Conservation (phyloP, 2,888 invertebrate genomes). For the Crocallis elinguaria region DNA sequence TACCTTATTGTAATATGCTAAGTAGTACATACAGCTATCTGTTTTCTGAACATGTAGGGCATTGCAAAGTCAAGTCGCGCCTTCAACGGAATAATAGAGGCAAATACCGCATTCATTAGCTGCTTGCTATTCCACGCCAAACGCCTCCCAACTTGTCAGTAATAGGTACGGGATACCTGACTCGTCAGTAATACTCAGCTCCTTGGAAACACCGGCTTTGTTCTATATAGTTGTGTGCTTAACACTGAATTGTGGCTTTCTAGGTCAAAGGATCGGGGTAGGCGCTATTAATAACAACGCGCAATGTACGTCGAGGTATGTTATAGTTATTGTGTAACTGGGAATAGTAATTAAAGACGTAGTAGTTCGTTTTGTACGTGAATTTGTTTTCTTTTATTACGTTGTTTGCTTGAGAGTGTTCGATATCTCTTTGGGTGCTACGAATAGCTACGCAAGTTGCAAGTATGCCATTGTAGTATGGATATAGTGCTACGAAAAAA, state of each 20-base stretch:
- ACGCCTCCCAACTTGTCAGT: slow-evolving; percentile 18
- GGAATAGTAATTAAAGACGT: slow-evolving; percentile 12
- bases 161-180: slow-evolving; percentile 17
- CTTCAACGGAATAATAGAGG: slow-evolving; percentile 29
- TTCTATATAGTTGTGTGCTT: slow-evolving; percentile 7
- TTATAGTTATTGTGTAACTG: neutral
- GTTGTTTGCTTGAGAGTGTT: neutral
- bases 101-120: slow-evolving; percentile 36
- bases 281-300: neutral
- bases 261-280: slow-evolving; percentile 20
- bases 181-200: slow-evolving; percentile 7
- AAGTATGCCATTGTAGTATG: neutral
- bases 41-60: slow-evolving; percentile 8
- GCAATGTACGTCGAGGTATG: slow-evolving; percentile 1
- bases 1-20: slow-evolving; percentile 4
- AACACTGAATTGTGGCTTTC: slow-evolving; percentile 21
- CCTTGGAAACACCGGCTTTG: slow-evolving; percentile 10
- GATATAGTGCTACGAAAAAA: neutral
- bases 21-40: slow-evolving; percentile 6
- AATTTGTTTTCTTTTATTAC: neutral
- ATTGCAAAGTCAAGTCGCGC: slow-evolving; percentile 26
- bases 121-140: slow-evolving; percentile 23
- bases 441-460: neutral
- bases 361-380: slow-evolving; percentile 10
- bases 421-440: neutral